These are phyloP conservation scores for Cephus sareptanus DNA, from an alignment of 2,888 invertebrate genomes.

Conservation along the genomic window DNA sequence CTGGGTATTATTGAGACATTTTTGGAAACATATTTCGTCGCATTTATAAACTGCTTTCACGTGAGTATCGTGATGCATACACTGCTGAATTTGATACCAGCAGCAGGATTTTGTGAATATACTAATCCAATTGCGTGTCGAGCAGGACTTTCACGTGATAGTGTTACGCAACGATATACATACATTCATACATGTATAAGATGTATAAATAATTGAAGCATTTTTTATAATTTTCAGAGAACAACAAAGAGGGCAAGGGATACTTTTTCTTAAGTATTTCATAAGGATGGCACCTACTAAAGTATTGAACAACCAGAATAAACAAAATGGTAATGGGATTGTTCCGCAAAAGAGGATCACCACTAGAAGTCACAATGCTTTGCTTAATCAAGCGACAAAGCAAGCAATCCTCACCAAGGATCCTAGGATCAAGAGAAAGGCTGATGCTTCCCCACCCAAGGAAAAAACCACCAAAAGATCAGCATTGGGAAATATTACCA, in stretches of 20 bases:
- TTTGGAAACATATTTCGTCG: not conserved
- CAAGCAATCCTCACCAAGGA: constrained; percentile 68
- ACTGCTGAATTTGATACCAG: not conserved
- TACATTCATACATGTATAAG: not conserved
- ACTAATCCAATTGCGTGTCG: too few species aligned
- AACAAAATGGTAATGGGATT: constrained; percentile 67
- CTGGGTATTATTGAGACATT: not conserved
- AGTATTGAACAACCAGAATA: constrained; percentile 68
- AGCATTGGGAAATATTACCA: constrained; percentile 88
- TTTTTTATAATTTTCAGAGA: constrained; percentile 20
- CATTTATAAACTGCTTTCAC: constrained; percentile 1
- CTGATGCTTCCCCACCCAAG: constrained; percentile 81
- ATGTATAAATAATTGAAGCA: not conserved
- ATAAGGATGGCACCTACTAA: constrained; percentile 74
- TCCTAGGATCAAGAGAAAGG: constrained; percentile 80
- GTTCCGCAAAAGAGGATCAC: constrained; percentile 69
- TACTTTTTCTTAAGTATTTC: constrained; percentile 57
- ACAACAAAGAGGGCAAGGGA: constrained; percentile 32
- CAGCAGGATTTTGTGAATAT: too few species aligned
- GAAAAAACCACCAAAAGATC: constrained; percentile 82
- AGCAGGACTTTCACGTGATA: not conserved
- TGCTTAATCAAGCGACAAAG: constrained; percentile 48
- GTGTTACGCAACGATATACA: not conserved
- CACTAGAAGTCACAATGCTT: constrained; percentile 72
- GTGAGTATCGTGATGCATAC: not conserved